Conservation (phyloP, 92 coral and sea anemone genomes). For the Ricordea florida region DNA sequence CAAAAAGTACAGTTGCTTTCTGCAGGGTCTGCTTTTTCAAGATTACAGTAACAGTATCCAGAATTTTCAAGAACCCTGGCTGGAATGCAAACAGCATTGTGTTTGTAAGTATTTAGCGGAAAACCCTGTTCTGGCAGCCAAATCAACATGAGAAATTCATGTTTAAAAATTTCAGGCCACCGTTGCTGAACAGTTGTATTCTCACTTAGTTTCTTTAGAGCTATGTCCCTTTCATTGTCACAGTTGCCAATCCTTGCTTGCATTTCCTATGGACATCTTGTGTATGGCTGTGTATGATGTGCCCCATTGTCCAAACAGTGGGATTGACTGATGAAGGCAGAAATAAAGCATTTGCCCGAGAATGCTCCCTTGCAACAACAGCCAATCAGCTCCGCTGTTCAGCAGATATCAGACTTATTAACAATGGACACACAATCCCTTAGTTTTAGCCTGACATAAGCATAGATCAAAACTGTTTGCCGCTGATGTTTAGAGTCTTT, state of each 20-base stretch:
- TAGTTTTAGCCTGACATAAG: conserved; percentile 41
- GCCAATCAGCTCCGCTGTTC: conserved; percentile 37
- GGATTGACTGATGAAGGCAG: conserved; percentile 46
- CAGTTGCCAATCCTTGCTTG: conserved; percentile 46
- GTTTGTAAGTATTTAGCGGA: not conserved
- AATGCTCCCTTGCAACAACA: conserved; percentile 34
- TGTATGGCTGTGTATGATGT: conserved; percentile 49
- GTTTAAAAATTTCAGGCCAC: conserved; percentile 34
- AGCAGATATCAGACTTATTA: conserved; percentile 48
- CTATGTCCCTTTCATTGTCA: conserved; percentile 61
- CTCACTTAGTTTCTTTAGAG: conserved; percentile 31
- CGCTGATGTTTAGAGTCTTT: conserved; percentile 18
- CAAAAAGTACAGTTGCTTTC: conserved; percentile 30
- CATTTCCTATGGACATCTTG: conserved; percentile 38
- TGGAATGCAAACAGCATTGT: conserved; percentile 45
- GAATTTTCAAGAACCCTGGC: conserved; percentile 18
- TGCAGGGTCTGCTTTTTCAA: conserved; percentile 20
- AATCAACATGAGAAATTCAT: conserved; percentile 45
- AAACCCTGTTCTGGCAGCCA: conserved; percentile 55
- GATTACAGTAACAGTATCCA: conserved; percentile 47
- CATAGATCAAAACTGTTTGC: conserved; percentile 42
- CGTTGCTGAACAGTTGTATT: conserved; percentile 35
- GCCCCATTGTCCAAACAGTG: conserved; percentile 54
- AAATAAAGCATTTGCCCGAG: conserved; percentile 53
- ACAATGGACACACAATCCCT: conserved; percentile 42